Evolutionary conservation across 2,797 vertebrate genomes (phyloP).

Genomic region (Semaprochilodus insignis): DNA sequence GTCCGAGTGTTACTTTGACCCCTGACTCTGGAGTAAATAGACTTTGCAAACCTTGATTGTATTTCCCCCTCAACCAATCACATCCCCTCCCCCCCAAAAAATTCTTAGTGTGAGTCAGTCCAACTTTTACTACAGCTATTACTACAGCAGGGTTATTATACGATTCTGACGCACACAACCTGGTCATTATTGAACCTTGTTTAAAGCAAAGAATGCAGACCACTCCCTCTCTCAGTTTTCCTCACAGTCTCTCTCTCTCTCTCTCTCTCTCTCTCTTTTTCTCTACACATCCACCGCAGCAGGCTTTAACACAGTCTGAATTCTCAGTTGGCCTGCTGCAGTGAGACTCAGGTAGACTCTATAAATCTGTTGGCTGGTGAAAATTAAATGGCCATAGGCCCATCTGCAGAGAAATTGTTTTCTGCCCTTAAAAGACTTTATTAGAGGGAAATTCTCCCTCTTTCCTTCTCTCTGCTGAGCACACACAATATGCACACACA

Average conservation of each 20-base stretch:
- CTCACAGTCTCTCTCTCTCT: background rate
- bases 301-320: conserved; percentile 51
- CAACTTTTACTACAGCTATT: conserved; percentile 49
- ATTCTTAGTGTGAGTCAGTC: conserved; percentile 55
- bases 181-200: conserved; percentile 41
- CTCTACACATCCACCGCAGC: background rate
- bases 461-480: background rate
- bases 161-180: conserved; percentile 37
- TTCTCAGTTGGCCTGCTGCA: conserved; percentile 52
- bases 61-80: conserved; percentile 15
- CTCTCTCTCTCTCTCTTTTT: background rate
- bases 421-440: conserved; percentile 70
- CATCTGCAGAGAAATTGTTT: conserved; percentile 72
- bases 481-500: conserved; percentile 22
- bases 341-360: conserved; percentile 56
- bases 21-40: conserved; percentile 69
- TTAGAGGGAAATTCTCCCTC: conserved; percentile 56
- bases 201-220: conserved; percentile 33
- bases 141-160: conserved; percentile 58
- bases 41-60: conserved; percentile 68
- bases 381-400: conserved; percentile 79
- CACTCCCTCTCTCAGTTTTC: background rate
- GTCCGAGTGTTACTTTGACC: conserved; percentile 70
- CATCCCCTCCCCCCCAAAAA: background rate
- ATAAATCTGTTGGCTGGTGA: conserved; percentile 59